Base-by-base conservation (phyloP, 2,888 invertebrate genomes). In the Spodoptera littoralis region DNA sequence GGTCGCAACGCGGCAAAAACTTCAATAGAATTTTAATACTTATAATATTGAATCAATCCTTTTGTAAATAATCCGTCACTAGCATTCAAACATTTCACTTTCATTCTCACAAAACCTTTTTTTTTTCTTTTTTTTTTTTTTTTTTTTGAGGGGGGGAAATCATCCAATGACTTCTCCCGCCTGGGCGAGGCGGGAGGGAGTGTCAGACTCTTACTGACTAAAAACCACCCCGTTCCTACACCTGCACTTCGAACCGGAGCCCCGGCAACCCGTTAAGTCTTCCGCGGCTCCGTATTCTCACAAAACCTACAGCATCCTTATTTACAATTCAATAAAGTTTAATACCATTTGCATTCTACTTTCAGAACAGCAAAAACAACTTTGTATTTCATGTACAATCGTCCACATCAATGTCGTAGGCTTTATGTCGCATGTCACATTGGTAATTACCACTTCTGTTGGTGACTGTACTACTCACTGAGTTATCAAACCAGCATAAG, bases 341-440 rank as follows among this genome's bases (percentile, higher is more conserved):
- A 58, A 42, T 54, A n/a, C 73, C 9, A n/a, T 30, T 12, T 27
- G 50, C 2, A 6, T 43, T 53, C 46, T 0, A 24, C 22, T 52
- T 47, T 1, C 3, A 18, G 3, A 13, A 48, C 42, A 44, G 52
- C 46, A 49, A 36, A 58, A 36, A 62, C 41, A 42, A 13, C 11
- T 47, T 69, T 43, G 61, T 64, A 61, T 74, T 64, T 60, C 57
- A 52, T 63, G 52, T 64, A 69, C 74, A 76, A 75, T 76, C 76
- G 71, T 66, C 70, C 76, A 70, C 77, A 73, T 80, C 76, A 79
- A 78, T 74, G 79, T 76, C 78, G 76, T 64, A 73, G 63, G 68
- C 57, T 62, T 69, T 77, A 57, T 81, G 80, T 76, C 80, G 79
- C 77, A 76, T 83, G 84, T 83, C 84, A 80, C 51, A 73, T 74